phyloP scores from a whole-genome alignment of 2,113 vertebrate genomes.

The Daubentonia madagascariensis region DNA sequence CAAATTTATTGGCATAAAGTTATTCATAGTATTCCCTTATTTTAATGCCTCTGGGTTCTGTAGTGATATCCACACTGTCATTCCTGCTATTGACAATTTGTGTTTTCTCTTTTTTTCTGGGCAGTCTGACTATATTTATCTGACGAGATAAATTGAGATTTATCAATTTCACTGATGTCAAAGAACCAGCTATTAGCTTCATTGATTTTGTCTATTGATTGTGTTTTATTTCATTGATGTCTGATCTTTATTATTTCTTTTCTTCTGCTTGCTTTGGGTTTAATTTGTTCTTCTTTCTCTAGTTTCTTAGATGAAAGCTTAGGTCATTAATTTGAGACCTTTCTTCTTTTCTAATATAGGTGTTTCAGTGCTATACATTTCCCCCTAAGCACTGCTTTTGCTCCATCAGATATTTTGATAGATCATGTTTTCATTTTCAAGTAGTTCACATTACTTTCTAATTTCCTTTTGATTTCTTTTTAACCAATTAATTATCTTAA shows the following conservation, averaged over 20 bases:
- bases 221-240: not conserved
- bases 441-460: not conserved
- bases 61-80: not conserved
- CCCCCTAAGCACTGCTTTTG: not conserved
- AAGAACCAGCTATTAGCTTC: not conserved
- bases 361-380: not conserved
- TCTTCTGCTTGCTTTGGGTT: not conserved
- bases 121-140: not conserved
- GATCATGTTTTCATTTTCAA: not conserved
- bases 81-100: not conserved
- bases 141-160: not conserved
- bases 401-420: not conserved
- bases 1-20: not conserved
- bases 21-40: not conserved
- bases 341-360: not conserved
- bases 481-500: not conserved
- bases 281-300: not conserved
- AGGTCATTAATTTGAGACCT: not conserved
- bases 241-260: not conserved
- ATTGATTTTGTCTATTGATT: not conserved
- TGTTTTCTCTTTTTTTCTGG: not conserved
- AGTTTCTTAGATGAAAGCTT: not conserved
- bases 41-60: not conserved
- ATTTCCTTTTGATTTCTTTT: not conserved
- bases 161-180: not conserved